These are phyloP conservation scores for Nicator chloris DNA, from an alignment of 2,113 vertebrate genomes.

Conservation along the genomic window DNA sequence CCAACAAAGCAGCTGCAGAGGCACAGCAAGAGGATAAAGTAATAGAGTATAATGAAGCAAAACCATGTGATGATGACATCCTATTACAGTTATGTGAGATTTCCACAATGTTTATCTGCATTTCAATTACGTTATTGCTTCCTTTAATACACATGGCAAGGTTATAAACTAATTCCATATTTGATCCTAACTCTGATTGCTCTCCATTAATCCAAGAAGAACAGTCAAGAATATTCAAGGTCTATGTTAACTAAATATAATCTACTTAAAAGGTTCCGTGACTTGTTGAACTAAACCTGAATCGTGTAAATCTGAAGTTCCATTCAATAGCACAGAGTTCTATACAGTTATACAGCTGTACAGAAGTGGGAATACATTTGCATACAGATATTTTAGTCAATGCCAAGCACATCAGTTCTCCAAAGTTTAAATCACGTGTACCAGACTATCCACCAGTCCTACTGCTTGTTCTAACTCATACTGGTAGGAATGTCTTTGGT, in stretches of 20 bases:
- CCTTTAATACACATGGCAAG: constrained; percentile 61
- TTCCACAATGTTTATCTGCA: constrained; percentile 43
- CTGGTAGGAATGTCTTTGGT: background rate
- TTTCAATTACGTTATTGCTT: constrained; percentile 68
- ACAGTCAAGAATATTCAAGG: constrained; percentile 26
- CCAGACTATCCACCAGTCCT: background rate
- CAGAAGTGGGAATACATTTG: background rate
- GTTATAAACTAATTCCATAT: constrained; percentile 67
- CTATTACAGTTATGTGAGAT: constrained; percentile 36
- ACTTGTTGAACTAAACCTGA: background rate
- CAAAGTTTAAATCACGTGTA: background rate
- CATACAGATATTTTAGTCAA: background rate
- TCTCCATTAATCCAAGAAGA: constrained; percentile 57
- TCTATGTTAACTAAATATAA: constrained; percentile 3
- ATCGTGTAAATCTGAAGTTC: background rate
- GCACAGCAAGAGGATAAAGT: constrained; percentile 37
- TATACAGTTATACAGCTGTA: background rate
- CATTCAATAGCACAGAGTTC: background rate
- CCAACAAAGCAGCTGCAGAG: constrained; percentile 43
- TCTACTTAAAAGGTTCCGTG: background rate
- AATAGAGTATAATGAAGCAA: constrained; percentile 53
- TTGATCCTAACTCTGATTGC: constrained; percentile 49
- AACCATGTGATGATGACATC: constrained; percentile 26
- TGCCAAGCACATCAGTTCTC: background rate
- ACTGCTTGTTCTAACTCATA: background rate